Evolutionary conservation across 2,888 invertebrate genomes (phyloP).

Genomic region (Palloptera scutellata): DNA sequence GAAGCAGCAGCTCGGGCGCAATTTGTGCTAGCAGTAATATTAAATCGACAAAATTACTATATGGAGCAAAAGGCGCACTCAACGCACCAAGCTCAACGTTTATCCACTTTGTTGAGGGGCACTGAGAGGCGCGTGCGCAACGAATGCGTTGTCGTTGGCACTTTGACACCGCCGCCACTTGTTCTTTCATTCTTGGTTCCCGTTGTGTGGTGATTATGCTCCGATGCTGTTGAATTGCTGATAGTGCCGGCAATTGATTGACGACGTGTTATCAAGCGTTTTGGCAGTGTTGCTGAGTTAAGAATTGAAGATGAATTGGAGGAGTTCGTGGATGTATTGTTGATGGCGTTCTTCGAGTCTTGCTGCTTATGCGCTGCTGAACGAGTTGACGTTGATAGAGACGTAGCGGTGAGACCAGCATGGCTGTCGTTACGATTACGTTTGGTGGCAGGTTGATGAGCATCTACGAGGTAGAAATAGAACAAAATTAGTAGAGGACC

Average conservation of each 20-base stretch:
- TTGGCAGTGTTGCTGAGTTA: conserved; percentile 40
- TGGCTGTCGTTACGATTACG: conserved; percentile 37
- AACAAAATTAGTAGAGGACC: neutral
- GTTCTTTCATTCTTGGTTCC: conserved; percentile 30
- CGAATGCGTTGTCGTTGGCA: conserved; percentile 44
- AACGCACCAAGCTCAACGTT: conserved; percentile 50
- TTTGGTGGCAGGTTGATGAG: conserved; percentile 41
- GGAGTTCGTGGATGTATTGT: conserved; percentile 33
- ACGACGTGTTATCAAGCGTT: conserved; percentile 59
- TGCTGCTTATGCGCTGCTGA: conserved; percentile 6
- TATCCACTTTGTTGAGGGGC: conserved; percentile 63
- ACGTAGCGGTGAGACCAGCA: conserved; percentile 13
- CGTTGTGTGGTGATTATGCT: conserved; percentile 40
- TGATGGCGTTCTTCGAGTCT: neutral
- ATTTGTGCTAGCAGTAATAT: neutral
- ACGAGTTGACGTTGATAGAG: conserved; percentile 22
- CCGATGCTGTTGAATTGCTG: conserved; percentile 25
- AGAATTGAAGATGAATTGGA: conserved; percentile 1
- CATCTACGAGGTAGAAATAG: conserved; percentile 26
- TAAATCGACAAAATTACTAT: neutral
- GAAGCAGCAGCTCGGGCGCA: neutral
- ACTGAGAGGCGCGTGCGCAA: conserved; percentile 66
- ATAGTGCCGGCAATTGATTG: conserved; percentile 59
- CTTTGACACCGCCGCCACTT: conserved; percentile 28
- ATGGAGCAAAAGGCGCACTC: neutral